Evolutionary conservation across 2,113 vertebrate species (phyloP), one percentile per base, ranked within the genome.

Genomic region (Cyprinodon tularosa): DNA sequence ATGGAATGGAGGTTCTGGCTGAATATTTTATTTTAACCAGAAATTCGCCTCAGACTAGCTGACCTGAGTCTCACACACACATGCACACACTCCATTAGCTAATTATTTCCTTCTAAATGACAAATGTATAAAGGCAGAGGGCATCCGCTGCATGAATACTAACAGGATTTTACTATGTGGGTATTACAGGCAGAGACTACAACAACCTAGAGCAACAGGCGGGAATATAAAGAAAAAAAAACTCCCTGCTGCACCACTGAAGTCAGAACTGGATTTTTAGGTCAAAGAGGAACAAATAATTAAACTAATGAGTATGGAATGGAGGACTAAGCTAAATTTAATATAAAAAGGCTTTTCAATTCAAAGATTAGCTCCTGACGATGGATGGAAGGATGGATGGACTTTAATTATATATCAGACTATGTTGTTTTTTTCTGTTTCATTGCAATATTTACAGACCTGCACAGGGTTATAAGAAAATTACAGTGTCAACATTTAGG

Each of bases 61-160:
- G 87, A 85, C 87, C 84, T 73, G 72, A 85, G 60, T 75, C 76
- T 67, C 65, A 86, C 82, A 57, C 29, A 29, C 29, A 29, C 29
- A 29, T 29, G 29, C 29, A 29, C 83, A 72, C 74, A 45, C 83
- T 91, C 78, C 90, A 92, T 93, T 92, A 90, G 84, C 89, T 85
- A 89, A 93, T 91, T 88, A 90, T 83, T 77, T 63, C 61, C 76
- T 71, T 77, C 74, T 77, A 89, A 90, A 86, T 88, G 81, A 88
- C 83, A 80, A 86, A 88, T 78, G 89, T 74, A 78, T 53, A 38
- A 29, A 85, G 86, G 87, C 79, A 62, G 76, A 80, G 84, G 77
- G 85, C 62, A 73, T 71, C 64, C 57, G 11, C 69, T 15, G 4
- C 76, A 76, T 82, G 89, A 90, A 93, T 93, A 78, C 88, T 86